A percentile compares a stretch with the other conserved stretches of the same genome.
phyloP scores from a whole-genome alignment of 2,797 vertebrate genomes.

The Galaxias olidus region DNA sequence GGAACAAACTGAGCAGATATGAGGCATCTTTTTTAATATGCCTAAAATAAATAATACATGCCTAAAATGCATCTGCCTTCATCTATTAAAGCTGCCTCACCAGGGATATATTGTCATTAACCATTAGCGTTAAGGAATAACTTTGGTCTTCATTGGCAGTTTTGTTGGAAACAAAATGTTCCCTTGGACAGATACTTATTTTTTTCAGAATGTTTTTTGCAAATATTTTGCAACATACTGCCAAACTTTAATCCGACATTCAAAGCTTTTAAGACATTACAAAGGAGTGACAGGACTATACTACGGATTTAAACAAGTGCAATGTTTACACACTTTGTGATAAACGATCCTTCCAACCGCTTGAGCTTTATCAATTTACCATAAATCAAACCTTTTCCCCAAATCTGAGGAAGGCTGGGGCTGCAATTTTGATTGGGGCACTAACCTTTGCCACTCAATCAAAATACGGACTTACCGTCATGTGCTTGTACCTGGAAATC shows the following conservation, averaged over 20 bases:
- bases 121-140: conserved; percentile 54
- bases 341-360: conserved; percentile 11
- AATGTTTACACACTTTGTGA: conserved; percentile 47
- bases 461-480: conserved; percentile 80
- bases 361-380: conserved; percentile 37
- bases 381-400: conserved; percentile 36
- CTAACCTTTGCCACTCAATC: conserved; percentile 66
- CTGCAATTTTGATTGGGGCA: conserved; percentile 72
- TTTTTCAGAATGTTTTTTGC: too few species aligned
- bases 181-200: too few species aligned
- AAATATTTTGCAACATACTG: conserved; percentile 54
- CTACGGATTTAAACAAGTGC: conserved; percentile 50
- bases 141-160: conserved; percentile 63
- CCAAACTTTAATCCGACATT: conserved; percentile 53
- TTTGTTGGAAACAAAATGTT: conserved; percentile 56
- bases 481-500: conserved; percentile 68
- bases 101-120: conserved; percentile 67
- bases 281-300: conserved; percentile 52
- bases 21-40: conserved; percentile 76
- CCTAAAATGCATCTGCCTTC: conserved; percentile 72
- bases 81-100: conserved; percentile 72
- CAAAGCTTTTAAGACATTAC: conserved; percentile 60
- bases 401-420: conserved; percentile 29
- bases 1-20: conserved; percentile 71
- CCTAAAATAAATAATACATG: conserved; percentile 76